Percentiles rank a stretch among this genome's conserved stretches.
These are phyloP conservation scores for Colletes collaris DNA, from an alignment of 2,888 invertebrate genomes.

Conservation along the genomic window DNA sequence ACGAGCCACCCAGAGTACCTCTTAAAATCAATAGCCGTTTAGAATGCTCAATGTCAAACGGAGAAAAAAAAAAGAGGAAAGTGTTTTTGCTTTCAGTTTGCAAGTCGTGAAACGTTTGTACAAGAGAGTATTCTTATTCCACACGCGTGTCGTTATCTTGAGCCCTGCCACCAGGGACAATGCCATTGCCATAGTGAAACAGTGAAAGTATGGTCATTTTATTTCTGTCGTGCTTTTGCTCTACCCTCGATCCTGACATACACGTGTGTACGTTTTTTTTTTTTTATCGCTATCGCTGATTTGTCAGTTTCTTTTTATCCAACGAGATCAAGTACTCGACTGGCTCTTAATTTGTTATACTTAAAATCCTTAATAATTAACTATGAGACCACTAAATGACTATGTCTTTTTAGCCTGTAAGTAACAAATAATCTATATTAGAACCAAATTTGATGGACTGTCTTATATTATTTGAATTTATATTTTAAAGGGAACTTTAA, in stretches of 20 bases:
- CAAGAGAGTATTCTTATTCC: conserved; percentile 66
- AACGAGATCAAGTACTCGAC: too few species aligned
- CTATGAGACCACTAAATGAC: too few species aligned
- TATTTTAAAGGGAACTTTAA: too few species aligned
- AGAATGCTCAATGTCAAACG: conserved; percentile 2
- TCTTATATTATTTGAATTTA: too few species aligned
- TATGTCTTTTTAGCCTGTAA: too few species aligned
- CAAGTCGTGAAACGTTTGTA: conserved; percentile 48
- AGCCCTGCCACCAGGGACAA: conserved; percentile 77
- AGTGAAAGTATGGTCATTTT: conserved; percentile 82
- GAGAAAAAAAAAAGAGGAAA: conserved; percentile 61
- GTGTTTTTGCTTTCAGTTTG: conserved; percentile 61
- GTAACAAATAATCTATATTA: too few species aligned
- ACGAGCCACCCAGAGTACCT: neutral
- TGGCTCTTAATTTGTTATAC: too few species aligned
- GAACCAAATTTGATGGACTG: too few species aligned
- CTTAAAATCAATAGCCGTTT: neutral
- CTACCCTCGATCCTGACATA: conserved; percentile 51
- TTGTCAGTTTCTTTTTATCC: neutral
- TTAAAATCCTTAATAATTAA: too few species aligned
- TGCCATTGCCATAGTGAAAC: conserved; percentile 82
- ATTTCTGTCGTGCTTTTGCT: conserved; percentile 64
- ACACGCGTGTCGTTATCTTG: conserved; percentile 75
- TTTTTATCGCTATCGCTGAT: conserved; percentile 11
- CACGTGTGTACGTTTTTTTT: conserved; percentile 4